Base-by-base conservation (phyloP, 2,888 invertebrate species). In the Himalopsyche japonica region DNA sequence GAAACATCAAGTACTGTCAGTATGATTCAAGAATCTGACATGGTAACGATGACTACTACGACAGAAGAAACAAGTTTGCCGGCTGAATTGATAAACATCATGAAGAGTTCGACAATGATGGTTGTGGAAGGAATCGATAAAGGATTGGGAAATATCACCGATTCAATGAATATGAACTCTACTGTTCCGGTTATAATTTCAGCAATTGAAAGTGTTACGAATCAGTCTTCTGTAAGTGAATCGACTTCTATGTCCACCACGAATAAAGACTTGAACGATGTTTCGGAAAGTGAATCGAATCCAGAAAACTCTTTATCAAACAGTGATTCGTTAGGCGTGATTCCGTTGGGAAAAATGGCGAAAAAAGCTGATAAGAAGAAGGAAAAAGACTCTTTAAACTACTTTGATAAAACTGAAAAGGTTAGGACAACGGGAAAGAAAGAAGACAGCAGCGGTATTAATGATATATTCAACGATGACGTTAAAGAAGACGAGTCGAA, bases 401-500 rank as follows among this genome's bases (percentile, higher is more conserved):
- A 86, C 81, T 87, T 85, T 78, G 87, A 86, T 24, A 87, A 86
- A 34, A 84, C 86, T 37, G 85, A 87, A 3, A 88, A 87, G 37
- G 84, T 87, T 49, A 85, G 85, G 20, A 24, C 34, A 32, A 84
- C 49, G 81, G 85, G 43, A 81, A 86, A 81, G 79, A 84, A 76
- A 49, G 85, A 84, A 76, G 86, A 86, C 32, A 85, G 86, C 79
- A 87, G 88, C 49, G 88, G 88, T 76, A 86, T 83, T 34, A 85
- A 82, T 70, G 87, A 87, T 43, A 87, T 85, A 85, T 48, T 86
- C 77, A 77, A 88, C 87, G 76, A 88, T 87, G 79, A 85, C 79
- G 87, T 85, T 76, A 87, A 86, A 34, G 86, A 76, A 77, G 83
- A 77, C 37, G 87, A 86, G 49, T 86, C 87, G 37, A 86, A 84